Conservation (phyloP, 2,113 vertebrate species). For the Oxyruncus cristatus region DNA sequence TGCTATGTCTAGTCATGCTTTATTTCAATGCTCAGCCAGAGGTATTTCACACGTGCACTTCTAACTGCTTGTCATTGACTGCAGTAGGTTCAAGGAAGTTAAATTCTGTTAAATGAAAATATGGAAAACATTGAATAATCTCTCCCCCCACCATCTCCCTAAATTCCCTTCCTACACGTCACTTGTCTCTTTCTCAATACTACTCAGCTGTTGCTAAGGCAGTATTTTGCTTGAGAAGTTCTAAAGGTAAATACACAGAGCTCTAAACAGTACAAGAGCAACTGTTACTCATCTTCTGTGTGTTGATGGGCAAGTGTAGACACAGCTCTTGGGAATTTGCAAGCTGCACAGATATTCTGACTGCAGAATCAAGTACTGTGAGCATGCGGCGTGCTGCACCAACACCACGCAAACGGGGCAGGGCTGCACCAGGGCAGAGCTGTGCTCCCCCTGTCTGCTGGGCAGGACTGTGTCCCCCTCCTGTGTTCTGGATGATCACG, state of each 20-base stretch:
- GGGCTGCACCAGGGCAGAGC: neutral
- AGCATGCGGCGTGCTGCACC: rapidly evolving
- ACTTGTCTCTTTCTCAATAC: neutral
- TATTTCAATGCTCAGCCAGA: neutral
- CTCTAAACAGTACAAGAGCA: neutral
- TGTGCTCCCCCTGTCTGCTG: too few species aligned
- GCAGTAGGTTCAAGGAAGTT: neutral
- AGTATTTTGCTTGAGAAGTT: neutral
- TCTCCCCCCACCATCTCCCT: neutral
- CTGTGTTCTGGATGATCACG: neutral
- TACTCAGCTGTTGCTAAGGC: neutral
- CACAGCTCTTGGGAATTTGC: rapidly evolving
- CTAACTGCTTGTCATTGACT: neutral
- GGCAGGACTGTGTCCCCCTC: too few species aligned
- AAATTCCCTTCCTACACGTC: neutral
- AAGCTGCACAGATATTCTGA: neutral
- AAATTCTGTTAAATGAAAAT: neutral
- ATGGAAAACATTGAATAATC: neutral
- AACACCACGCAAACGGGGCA: rapidly evolving
- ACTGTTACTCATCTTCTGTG: neutral
- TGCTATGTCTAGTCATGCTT: neutral
- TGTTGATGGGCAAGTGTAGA: neutral
- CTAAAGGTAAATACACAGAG: neutral
- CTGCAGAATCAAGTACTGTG: rapidly evolving
- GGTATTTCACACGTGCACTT: neutral